Percentiles rank a stretch among this genome's conserved stretches.
phyloP scores from a whole-genome alignment of 2,797 vertebrate genomes.

The Gymnothorax reevesii region DNA sequence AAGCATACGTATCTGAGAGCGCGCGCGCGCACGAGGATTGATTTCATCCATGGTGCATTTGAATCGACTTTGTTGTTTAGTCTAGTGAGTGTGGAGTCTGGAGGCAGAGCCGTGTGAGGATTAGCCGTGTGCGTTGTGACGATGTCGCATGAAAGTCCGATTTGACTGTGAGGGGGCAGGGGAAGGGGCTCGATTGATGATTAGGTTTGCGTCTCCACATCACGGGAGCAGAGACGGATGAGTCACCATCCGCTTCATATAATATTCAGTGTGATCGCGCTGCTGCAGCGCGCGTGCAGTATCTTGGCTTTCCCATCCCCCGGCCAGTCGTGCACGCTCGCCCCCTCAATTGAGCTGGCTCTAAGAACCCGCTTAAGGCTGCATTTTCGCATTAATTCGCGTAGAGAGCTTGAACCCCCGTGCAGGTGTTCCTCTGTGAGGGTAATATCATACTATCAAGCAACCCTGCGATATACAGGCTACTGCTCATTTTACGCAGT shows the following conservation, averaged over 20 bases:
- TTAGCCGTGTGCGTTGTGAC: conserved; percentile 41
- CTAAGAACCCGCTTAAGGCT: conserved; percentile 2
- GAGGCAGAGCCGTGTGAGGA: conserved; percentile 29
- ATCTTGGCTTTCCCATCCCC: conserved; percentile 28
- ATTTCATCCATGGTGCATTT: background rate
- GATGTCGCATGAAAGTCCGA: conserved; percentile 40
- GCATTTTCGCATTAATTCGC: conserved; percentile 24
- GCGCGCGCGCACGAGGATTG: background rate
- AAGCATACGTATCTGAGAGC: background rate
- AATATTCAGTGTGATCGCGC: conserved; percentile 52
- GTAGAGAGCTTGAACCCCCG: conserved; percentile 16
- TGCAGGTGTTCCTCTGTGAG: conserved; percentile 1
- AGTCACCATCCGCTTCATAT: conserved; percentile 59
- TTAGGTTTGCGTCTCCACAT: conserved; percentile 54
- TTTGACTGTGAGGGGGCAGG: conserved; percentile 47
- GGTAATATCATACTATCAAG: background rate
- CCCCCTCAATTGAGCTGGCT: conserved; percentile 21
- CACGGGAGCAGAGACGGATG: conserved; percentile 56
- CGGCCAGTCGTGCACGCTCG: conserved; percentile 20
- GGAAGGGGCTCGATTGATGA: conserved; percentile 58
- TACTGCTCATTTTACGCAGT: background rate
- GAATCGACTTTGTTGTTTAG: conserved; percentile 7
- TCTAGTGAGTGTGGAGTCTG: conserved; percentile 19
- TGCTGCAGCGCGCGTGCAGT: conserved; percentile 45
- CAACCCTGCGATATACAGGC: background rate